Base-by-base conservation (phyloP, 1,140 invertebrate species). In the Holotrichia oblita region DNA sequence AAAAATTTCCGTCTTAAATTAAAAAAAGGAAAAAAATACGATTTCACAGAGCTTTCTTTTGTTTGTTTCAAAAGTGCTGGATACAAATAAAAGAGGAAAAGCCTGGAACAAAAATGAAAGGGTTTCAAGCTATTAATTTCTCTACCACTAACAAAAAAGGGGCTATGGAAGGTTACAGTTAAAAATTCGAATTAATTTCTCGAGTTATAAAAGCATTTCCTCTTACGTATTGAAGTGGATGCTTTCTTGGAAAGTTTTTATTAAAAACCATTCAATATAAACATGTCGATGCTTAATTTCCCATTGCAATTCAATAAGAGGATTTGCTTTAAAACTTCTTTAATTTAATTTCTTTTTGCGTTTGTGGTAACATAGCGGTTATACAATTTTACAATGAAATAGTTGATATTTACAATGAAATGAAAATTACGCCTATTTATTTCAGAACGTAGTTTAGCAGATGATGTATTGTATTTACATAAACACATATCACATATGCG, bases 1-100 rank as follows among this genome's bases (percentile, higher is more conserved):
- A 27, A 20, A 69, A 69, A 69, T 34, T 69, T 69, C 61, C 61
- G 61, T 69, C 61, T 69, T 27, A 22, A 69, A 69, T 69, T 69
- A 69, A 69, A 69, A 69, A 69, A 69, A 64, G 10, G 17, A 22
- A 69, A 69, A 69, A 69, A 69, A 14, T 69, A 69, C 24, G 22
- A 69, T 69, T 69, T 69, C 61, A 4, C 0, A 0, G 61, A 20
- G 27, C 12, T 69, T 34, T 27, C 61, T 34, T 69, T 34, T 69
- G 61, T 69, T 69, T 69, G 22, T 69, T 69, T 69, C 27, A 69
- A 69, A 69, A 69, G 61, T 27, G 14, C 61, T 10, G 24, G 10
- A 20, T 12, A 10, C 61, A 69, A 69, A 69, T 69, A 69, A 27
- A 69, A 0, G 61, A 27, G 22, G 22, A 20, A 48, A 10, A 24